Evolutionary conservation across 2,113 vertebrate species (phyloP).

Genomic region (Amphiprion percula): DNA sequence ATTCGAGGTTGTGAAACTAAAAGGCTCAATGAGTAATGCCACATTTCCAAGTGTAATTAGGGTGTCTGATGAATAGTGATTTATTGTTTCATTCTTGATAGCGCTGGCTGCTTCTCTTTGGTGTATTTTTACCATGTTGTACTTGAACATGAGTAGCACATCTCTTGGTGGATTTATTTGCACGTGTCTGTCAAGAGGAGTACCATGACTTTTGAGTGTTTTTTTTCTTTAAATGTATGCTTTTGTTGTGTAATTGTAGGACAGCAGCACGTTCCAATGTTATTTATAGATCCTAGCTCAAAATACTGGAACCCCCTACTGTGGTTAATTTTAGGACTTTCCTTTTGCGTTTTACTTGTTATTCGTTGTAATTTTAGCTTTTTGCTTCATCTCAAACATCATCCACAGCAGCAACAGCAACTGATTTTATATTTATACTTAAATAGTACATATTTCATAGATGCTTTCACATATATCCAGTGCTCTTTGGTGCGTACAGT

Average conservation of each 20-base stretch:
- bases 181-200: constrained; percentile 27
- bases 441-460: too few species aligned
- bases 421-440: too few species aligned
- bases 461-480: too few species aligned
- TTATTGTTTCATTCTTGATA: constrained; percentile 44
- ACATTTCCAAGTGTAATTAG: constrained; percentile 44
- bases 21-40: constrained; percentile 18
- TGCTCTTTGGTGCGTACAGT: too few species aligned
- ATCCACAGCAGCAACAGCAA: too few species aligned
- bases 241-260: not conserved
- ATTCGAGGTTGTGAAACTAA: constrained; percentile 6
- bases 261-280: not conserved
- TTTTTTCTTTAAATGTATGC: not conserved
- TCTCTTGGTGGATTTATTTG: constrained; percentile 46
- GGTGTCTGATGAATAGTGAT: constrained; percentile 32
- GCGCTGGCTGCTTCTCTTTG: constrained; percentile 21
- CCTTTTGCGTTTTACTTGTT: not conserved
- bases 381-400: too few species aligned
- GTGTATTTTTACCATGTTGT: constrained; percentile 19
- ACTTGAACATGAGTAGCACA: not conserved
- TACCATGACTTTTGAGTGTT: not conserved
- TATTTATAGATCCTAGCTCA: not conserved
- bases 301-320: not conserved
- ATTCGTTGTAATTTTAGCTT: not conserved
- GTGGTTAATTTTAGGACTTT: not conserved